phyloP scores from a whole-genome alignment of 1,140 invertebrate genomes.

The Antheraea mylitta region DNA sequence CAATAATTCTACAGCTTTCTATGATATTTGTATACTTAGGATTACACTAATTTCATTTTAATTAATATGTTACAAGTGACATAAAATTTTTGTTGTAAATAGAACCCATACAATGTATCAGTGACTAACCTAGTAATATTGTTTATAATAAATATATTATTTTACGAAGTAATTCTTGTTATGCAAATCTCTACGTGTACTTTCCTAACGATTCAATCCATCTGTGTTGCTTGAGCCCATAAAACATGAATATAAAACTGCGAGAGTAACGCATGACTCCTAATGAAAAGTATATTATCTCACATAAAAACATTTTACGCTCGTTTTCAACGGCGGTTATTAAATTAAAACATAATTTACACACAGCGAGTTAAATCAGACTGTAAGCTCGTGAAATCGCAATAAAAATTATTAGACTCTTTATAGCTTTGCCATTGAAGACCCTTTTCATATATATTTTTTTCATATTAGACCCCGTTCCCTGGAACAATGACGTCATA shows the following conservation, averaged over 20 bases:
- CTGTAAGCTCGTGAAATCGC: constrained; percentile 64
- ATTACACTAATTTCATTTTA: too few relatives aligned
- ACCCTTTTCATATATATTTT: constrained; percentile 51
- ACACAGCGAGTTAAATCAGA: constrained; percentile 66
- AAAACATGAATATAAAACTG: constrained; percentile 59
- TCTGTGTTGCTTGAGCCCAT: constrained; percentile 38
- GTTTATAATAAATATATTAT: not conserved
- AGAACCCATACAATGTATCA: not conserved
- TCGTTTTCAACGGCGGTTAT: constrained; percentile 63
- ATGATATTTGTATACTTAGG: too few relatives aligned
- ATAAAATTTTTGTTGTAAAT: not conserved
- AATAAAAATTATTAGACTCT: constrained; percentile 68
- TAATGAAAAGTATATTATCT: constrained; percentile 71
- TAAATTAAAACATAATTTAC: constrained; percentile 77
- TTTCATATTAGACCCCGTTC: constrained; percentile 57
- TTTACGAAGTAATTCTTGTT: not conserved
- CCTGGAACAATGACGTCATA: constrained; percentile 66
- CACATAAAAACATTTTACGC: constrained; percentile 70
- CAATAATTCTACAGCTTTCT: too few relatives aligned
- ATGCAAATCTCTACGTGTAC: constrained; percentile 10
- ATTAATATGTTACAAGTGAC: not conserved
- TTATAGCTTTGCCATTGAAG: constrained; percentile 44
- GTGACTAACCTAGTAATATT: not conserved
- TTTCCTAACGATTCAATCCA: constrained; percentile 37
- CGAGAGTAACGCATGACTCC: constrained; percentile 56